Base-by-base conservation (phyloP, 2,888 invertebrate species). In the Achlya flavicornis region DNA sequence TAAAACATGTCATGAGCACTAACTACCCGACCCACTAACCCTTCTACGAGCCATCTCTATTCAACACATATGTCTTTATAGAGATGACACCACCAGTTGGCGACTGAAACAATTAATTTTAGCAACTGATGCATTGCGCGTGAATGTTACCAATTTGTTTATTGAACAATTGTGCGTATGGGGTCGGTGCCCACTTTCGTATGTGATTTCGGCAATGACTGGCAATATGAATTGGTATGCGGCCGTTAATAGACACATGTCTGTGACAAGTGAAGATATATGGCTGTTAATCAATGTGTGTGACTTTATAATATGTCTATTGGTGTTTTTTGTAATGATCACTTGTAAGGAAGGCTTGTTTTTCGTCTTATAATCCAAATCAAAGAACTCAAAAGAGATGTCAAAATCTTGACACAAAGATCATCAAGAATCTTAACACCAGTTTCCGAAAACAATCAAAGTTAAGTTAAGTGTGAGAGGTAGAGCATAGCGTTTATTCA, bases 61-160 rank as follows among this genome's bases (percentile, higher is more conserved):
- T 62, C 67, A 68, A 69, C 72, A 78, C 88, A 91, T 91, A 77
- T 87, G 79, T 91, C 81, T 85, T 71, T 80, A 84, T 90, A 80
- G 73, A 86, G 79, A 75, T 86, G 92, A 90, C 91, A 90, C 82
- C 68, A 73, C 63, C 89, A 91, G 91, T 91, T 91, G 89, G 75
- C 76, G 66, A 72, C 74, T 61, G 69, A 78, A 75, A 78, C 86
- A 87, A 91, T 90, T 90, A 88, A 82, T 90, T 90, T 90, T 87
- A 86, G 87, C 86, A 78, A 83, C 75, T 61, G 46, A 69, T 70
- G 67, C 69, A 73, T 61, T 62, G 79, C 76, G 82, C 77, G 79
- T 81, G 46, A 41, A 83, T 75, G 78, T 26, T 77, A 81, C 77
- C 75, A 75, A 84, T 86, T 80, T 77, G 76, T 78, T 75, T 80